Percentiles rank a stretch among this genome's conserved stretches.
Evolutionary conservation across 2,888 invertebrate species (phyloP).

Genomic region (Eristalis tenax): DNA sequence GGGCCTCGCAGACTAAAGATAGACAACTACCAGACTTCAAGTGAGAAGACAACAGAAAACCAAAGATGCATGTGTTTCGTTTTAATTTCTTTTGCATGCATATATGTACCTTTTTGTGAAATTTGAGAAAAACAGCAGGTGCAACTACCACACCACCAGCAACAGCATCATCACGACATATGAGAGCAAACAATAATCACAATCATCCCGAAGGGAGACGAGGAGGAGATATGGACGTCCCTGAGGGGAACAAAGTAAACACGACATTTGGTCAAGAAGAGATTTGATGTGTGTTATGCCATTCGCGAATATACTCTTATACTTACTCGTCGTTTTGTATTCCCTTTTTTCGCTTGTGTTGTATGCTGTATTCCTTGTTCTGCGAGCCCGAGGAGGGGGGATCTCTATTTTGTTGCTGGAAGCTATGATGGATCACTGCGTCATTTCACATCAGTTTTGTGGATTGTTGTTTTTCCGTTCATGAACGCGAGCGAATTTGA

Average conservation of each 20-base stretch:
- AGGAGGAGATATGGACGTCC: slow-evolving; percentile 12
- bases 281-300: slow-evolving; percentile 1
- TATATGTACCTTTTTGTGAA: slow-evolving; percentile 48
- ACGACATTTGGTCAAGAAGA: slow-evolving; percentile 52
- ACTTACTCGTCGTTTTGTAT: neutral
- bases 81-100: slow-evolving; percentile 26
- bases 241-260: slow-evolving; percentile 35
- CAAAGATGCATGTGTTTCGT: slow-evolving; percentile 5
- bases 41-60: slow-evolving; percentile 40
- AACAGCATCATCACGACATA: slow-evolving; percentile 3
- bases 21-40: slow-evolving; percentile 23
- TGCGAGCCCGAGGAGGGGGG: neutral
- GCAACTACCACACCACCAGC: slow-evolving; percentile 42
- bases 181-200: slow-evolving; percentile 51
- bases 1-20: slow-evolving; percentile 33
- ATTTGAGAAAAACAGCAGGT: slow-evolving; percentile 69
- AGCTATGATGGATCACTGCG: slow-evolving; percentile 43
- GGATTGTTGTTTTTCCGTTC: neutral
- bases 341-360: neutral
- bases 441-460: slow-evolving; percentile 49
- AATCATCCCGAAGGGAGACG: neutral
- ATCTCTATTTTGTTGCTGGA: slow-evolving; percentile 18
- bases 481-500: neutral
- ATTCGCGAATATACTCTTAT: slow-evolving; percentile 28
- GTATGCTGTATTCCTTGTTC: slow-evolving; percentile 2